Evolutionary conservation across 2,113 vertebrate species (phyloP), one percentile per base, ranked within the genome.

Genomic region (Suricata suricatta): DNA sequence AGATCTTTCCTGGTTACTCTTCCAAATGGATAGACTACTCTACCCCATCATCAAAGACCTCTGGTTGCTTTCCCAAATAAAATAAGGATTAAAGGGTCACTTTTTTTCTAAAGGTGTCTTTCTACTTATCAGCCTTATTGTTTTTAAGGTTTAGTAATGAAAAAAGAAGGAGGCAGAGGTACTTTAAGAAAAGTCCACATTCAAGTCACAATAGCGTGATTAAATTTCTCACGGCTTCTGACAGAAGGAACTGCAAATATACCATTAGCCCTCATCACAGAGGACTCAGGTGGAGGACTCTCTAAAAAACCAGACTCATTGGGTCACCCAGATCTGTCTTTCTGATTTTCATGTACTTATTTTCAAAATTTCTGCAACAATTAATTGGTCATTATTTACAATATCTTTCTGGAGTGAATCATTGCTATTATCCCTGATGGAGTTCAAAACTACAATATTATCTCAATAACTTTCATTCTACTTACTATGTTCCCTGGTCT

Each of bases 371-470:
- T 89, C 68, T 96, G 35, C 38, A 90, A 96, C 41, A 88, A 92
- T 89, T 95, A 96, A 96, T 88, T 97, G 54, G 29, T 90, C 85
- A 76, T 95, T 92, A 92, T 88, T 79, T 91, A 83, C 16, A 86
- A 41, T 94, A 95, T 81, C 31, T 33, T 90, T 93, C 72, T 92
- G 47, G 38, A 14, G 15, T 19, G 11, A 82, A 47, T 94, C 76
- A 77, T 88, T 90, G 23, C 84, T 93, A 63, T 96, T 68, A 71
- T 77, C 63, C 6, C 23, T 90, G 25, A 12, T 72, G 3, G 25
- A 47, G 16, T 83, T 97, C 84, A 93, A 63, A 90, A 81, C 2
- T 16, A 68, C 13, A 85, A 44, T 90, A 96, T 77, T 83, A 92
- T 47, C 41, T 89, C 93, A 93, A 50, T 72, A 71, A 69, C 31